phyloP scores from a whole-genome alignment of 2,888 invertebrate species.

The Chirona hameri region DNA sequence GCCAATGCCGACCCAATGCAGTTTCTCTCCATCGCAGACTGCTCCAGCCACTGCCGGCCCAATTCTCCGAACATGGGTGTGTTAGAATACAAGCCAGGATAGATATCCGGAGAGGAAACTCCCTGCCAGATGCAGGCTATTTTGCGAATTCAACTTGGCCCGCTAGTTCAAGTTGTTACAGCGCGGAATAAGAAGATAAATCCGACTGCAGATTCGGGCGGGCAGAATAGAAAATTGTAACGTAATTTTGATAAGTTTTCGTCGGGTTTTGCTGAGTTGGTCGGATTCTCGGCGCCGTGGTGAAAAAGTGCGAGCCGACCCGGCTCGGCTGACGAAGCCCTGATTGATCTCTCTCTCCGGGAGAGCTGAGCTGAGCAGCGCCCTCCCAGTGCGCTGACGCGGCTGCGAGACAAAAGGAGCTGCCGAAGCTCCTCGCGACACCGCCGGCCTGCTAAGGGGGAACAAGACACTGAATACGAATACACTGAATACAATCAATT shows the following conservation, averaged over 20 bases:
- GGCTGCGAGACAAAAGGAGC: not conserved
- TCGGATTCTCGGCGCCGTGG: not conserved
- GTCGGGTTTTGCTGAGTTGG: not conserved
- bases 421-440: not conserved
- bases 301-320: not conserved
- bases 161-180: constrained; percentile 12
- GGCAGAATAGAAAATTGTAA: constrained; percentile 25
- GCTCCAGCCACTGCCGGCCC: too few relatives aligned
- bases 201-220: not conserved
- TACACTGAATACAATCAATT: too few relatives aligned
- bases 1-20: too few relatives aligned
- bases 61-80: too few relatives aligned
- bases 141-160: constrained; percentile 1
- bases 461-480: too few relatives aligned
- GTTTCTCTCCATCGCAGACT: too few relatives aligned
- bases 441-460: too few relatives aligned
- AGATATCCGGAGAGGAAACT: not conserved
- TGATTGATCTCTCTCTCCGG: not conserved
- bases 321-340: not conserved
- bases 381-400: too few relatives aligned
- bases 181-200: constrained; percentile 13
- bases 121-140: not conserved
- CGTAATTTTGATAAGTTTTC: constrained; percentile 28
- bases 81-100: not conserved
- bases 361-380: not conserved